Conservation (phyloP, 2,797 vertebrate species). For the Neopelma chrysocephalum region DNA sequence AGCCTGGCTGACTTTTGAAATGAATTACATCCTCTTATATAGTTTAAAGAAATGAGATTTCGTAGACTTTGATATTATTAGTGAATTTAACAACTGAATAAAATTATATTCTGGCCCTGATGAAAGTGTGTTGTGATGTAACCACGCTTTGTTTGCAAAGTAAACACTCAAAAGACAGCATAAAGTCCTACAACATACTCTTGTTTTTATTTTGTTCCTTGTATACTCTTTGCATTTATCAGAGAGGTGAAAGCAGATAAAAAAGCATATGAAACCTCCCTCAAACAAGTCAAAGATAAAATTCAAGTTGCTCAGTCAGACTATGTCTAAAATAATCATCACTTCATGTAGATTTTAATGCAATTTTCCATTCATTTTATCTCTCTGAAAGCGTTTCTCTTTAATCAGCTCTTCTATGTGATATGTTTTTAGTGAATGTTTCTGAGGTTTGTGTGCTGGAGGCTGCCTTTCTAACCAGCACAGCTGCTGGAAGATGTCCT, state of each 20-base stretch:
- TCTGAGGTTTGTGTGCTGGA: background rate
- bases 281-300: background rate
- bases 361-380: background rate
- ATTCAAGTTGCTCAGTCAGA: background rate
- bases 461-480: background rate
- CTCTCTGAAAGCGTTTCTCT: background rate
- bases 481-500: background rate
- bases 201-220: background rate
- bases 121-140: background rate
- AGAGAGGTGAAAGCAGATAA: background rate
- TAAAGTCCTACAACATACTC: too few species aligned
- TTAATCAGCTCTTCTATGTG: background rate
- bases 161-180: background rate
- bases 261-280: fast-evolving
- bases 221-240: background rate
- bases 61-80: background rate
- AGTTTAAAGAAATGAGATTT: background rate
- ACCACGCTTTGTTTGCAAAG: background rate
- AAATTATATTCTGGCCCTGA: background rate
- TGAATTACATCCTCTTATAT: background rate
- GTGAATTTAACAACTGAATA: background rate
- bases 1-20: background rate
- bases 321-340: background rate
- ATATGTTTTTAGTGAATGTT: background rate
- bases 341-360: background rate